These are phyloP conservation scores for Oceanodroma tethys DNA, from an alignment of 2,113 vertebrate genomes.

Conservation along the genomic window DNA sequence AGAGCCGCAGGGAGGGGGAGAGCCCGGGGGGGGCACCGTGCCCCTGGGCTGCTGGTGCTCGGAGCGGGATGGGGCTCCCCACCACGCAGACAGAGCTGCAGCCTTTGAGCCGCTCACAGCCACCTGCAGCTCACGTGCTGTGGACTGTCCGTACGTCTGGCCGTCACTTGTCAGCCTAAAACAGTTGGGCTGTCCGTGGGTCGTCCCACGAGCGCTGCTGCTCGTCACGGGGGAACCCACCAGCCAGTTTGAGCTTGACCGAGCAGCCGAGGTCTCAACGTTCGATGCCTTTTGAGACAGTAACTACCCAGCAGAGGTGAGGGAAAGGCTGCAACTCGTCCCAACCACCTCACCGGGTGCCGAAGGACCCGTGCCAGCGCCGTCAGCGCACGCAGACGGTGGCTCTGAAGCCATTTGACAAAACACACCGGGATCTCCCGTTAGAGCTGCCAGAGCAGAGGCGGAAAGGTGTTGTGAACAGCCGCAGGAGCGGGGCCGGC, in stretches of 20 bases:
- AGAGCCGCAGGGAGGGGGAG: not conserved
- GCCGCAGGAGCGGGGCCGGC: not conserved
- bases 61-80: not conserved
- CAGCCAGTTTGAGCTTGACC: too few species aligned
- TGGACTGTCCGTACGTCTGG: not conserved
- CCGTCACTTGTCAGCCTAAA: not conserved
- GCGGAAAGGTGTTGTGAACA: not conserved
- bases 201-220: rapidly evolving
- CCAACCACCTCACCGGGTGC: rapidly evolving
- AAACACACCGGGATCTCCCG: rapidly evolving
- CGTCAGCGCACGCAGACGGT: rapidly evolving
- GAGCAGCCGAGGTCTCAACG: rapidly evolving
- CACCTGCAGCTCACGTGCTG: not conserved
- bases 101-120: not conserved
- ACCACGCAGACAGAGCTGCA: not conserved
- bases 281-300: rapidly evolving
- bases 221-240: not conserved
- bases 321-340: not conserved
- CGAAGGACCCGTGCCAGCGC: rapidly evolving
- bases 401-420: not conserved
- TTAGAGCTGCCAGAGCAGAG: not conserved
- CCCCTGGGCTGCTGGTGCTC: too few species aligned
- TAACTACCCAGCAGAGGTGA: rapidly evolving
- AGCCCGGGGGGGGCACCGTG: too few species aligned
- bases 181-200: rapidly evolving